Evolutionary conservation across 2,797 vertebrate genomes (phyloP), one percentile per base, ranked within the genome.

Genomic region (Halcyon chelicuti): DNA sequence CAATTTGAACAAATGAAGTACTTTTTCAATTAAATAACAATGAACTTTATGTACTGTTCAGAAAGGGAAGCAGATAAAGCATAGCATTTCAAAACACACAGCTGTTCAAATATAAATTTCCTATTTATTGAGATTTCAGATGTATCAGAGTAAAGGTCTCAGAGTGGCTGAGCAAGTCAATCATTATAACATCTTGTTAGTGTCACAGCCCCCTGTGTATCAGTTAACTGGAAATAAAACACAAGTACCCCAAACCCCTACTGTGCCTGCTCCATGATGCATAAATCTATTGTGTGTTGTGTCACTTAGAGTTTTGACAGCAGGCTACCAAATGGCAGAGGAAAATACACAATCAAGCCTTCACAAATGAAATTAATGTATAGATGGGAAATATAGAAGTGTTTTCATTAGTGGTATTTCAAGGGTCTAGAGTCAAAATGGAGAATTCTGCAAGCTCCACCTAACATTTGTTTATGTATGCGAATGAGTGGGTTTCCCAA

Each of bases 181-280:
- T 98, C 98, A 98, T 97, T 97, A 97, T 98, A 97, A 97, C 97
- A 98, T 97, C 98, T 98, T 97, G 98, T 98, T 98, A 98, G 96
- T 90, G 95, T 97, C 98, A 97, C 97, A 97, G 96, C 86, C 94
- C 96, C 97, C 54, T 88, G 97, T 97, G 98, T 98, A 97, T 98
- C 97, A 97, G 98, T 97, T 97, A 95, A 96, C 97, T 98, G 95
- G 94, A 98, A 98, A 98, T 95, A 97, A 97, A 98, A 97, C 96
- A 98, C 96, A 97, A 97, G 97, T 94, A 97, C 92, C 95, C 95
- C 93, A 97, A 96, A 37, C 93, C 96, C 97, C 96, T 92, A 90
- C 96, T 93, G 97, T 95, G 97, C 89, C 94, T 77, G 96, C 96
- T 97, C 98, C 97, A 96, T 39, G 94, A 96, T 97, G 94, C 97